Evolutionary conservation across 1,140 invertebrate species (phyloP).

Genomic region (Drosophila suzukii): DNA sequence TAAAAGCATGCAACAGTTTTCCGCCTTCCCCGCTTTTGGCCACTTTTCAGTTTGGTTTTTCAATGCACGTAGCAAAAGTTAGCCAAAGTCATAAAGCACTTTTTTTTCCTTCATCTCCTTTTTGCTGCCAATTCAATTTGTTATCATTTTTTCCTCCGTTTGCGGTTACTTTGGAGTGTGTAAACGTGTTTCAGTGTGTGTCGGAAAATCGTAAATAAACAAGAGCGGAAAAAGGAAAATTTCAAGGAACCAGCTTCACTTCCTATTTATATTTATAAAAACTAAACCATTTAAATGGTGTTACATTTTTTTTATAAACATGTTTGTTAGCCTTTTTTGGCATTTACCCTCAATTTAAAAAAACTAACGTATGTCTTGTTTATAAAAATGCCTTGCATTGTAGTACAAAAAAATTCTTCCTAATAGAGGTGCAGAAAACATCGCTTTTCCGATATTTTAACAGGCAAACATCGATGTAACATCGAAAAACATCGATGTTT

Average conservation of each 20-base stretch:
- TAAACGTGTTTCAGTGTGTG: neutral
- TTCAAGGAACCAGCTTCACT: neutral
- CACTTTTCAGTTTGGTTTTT: slow-evolving; percentile 49
- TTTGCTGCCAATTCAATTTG: slow-evolving; percentile 69
- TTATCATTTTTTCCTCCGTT: slow-evolving; percentile 38
- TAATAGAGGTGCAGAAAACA: too few species aligned
- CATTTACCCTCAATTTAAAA: too few species aligned
- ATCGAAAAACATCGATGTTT: too few species aligned
- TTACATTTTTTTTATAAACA: too few species aligned
- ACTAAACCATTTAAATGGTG: too few species aligned
- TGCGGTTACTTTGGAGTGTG: neutral
- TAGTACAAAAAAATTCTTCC: too few species aligned
- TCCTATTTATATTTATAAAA: too few species aligned
- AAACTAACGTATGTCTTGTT: too few species aligned
- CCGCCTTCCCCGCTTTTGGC: slow-evolving; percentile 4
- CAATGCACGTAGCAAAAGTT: slow-evolving; percentile 73
- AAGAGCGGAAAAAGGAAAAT: slow-evolving; percentile 24
- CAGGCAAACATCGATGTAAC: too few species aligned
- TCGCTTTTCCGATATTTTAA: too few species aligned
- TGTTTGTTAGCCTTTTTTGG: too few species aligned
- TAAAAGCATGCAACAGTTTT: slow-evolving; percentile 76
- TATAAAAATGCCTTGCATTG: too few species aligned
- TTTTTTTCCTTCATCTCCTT: slow-evolving; percentile 34
- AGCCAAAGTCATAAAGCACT: slow-evolving; percentile 76
- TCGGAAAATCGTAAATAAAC: slow-evolving; percentile 62